phyloP scores from a whole-genome alignment of 1,140 invertebrate genomes.

The Pogonognathellus flavescens region DNA sequence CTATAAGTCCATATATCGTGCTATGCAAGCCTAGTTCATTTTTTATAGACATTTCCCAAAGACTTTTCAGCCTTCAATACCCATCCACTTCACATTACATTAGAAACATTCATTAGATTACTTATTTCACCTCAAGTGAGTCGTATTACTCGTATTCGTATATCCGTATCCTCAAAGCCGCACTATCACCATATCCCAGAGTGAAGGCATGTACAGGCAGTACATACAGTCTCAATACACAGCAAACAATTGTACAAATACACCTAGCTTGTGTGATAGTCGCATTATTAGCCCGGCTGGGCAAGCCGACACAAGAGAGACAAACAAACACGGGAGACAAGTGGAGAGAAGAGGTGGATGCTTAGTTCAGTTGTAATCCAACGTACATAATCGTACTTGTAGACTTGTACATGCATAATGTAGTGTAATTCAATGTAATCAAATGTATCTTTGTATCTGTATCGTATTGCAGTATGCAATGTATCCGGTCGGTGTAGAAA shows the following conservation, averaged over 20 bases:
- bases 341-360: slow-evolving; percentile 28
- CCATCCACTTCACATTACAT: slow-evolving; percentile 34
- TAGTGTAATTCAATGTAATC: slow-evolving; percentile 17
- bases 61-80: slow-evolving; percentile 24
- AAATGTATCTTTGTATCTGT: slow-evolving; percentile 21
- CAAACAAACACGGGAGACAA: slow-evolving; percentile 17
- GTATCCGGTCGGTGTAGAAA: slow-evolving; percentile 45
- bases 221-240: no score
- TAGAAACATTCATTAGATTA: slow-evolving; percentile 37
- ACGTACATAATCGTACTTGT: background rate
- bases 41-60: no score
- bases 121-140: slow-evolving; percentile 44
- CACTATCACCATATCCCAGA: background rate
- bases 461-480: background rate
- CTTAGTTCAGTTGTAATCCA: slow-evolving; percentile 13
- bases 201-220: no score
- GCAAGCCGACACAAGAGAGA: slow-evolving; percentile 42
- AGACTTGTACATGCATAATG: slow-evolving; percentile 7
- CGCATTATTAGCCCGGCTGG: slow-evolving; percentile 17
- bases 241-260: no score
- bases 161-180: slow-evolving; percentile 27
- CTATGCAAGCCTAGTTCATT: no score
- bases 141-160: background rate
- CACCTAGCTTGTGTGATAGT: no score
- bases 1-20: background rate